Evolutionary conservation across 2,888 invertebrate species (phyloP).

Genomic region (Napeogenes sylphis): DNA sequence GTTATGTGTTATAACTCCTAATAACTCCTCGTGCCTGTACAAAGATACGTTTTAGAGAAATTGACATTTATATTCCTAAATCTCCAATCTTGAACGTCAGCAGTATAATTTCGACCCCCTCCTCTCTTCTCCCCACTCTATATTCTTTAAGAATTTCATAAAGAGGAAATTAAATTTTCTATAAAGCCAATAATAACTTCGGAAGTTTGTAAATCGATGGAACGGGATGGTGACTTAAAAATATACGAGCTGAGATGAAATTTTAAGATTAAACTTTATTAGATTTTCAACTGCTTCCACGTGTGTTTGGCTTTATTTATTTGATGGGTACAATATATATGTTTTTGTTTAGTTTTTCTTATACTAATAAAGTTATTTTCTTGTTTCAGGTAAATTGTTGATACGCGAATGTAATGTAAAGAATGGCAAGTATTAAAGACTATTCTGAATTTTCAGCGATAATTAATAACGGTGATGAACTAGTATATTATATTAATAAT

Average conservation of each 20-base stretch:
- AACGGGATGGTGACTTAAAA: slow-evolving; percentile 8
- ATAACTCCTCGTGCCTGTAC: no score
- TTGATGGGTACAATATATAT: no score
- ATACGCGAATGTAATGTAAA: no score
- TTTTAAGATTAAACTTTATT: slow-evolving; percentile 3
- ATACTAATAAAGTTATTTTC: no score
- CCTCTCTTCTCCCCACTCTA: slow-evolving; percentile 36
- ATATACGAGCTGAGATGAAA: background rate
- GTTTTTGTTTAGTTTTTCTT: no score
- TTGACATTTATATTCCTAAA: slow-evolving; percentile 29
- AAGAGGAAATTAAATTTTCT: slow-evolving; percentile 64
- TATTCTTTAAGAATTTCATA: slow-evolving; percentile 40
- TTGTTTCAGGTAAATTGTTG: no score
- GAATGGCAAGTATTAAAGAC: no score
- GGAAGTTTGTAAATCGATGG: slow-evolving; percentile 32
- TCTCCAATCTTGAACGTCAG: slow-evolving; percentile 50
- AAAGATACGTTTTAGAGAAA: background rate
- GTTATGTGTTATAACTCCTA: no score
- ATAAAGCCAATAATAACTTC: slow-evolving; percentile 37
- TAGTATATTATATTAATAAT: background rate
- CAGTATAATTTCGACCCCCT: slow-evolving; percentile 52
- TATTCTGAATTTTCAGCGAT: no score
- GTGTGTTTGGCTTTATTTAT: slow-evolving; percentile 3
- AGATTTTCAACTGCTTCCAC: slow-evolving; percentile 14
- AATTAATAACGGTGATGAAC: no score